Conservation (phyloP, 2,797 vertebrate species). For the Amphiprion clarkii region DNA sequence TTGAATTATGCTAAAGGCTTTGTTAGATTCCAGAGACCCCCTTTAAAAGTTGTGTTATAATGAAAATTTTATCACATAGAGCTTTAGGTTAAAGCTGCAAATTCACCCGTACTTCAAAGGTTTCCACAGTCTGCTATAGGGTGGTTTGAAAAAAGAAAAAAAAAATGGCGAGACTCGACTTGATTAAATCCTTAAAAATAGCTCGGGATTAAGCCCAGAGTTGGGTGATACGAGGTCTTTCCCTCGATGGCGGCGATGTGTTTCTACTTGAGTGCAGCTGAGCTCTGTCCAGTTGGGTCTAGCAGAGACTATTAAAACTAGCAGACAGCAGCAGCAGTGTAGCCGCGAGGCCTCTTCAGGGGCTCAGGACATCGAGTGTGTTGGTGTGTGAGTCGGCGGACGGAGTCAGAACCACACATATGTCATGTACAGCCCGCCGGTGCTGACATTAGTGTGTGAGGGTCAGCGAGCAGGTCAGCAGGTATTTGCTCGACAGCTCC, state of each 20-base stretch:
- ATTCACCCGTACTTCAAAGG: background rate
- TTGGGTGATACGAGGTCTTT: background rate
- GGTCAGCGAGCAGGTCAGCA: constrained; percentile 69
- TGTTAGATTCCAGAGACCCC: too few species aligned
- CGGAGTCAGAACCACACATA: constrained; percentile 21
- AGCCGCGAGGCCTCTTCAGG: constrained; percentile 60
- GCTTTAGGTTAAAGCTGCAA: constrained; percentile 4
- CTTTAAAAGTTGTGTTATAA: background rate
- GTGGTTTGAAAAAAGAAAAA: background rate
- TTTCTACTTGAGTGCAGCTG: constrained; percentile 31
- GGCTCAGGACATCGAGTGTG: constrained; percentile 53
- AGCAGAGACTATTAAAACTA: constrained; percentile 48
- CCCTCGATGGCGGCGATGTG: constrained; percentile 12
- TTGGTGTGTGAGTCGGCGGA: constrained; percentile 21
- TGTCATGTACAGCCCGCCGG: constrained; percentile 62
- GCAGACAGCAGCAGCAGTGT: constrained; percentile 51
- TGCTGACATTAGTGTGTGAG: constrained; percentile 58
- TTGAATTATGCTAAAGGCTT: background rate
- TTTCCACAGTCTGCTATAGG: background rate
- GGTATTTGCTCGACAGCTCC: constrained; percentile 57
- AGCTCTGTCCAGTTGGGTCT: constrained; percentile 38
- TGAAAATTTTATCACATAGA: background rate
- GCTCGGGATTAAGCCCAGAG: constrained; percentile 3
- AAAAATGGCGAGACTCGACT: background rate
- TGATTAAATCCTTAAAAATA: constrained; percentile 15